Evolutionary conservation across 2,888 invertebrate genomes (phyloP), one percentile per base, ranked within the genome.

Genomic region (Eupsilia transversa): DNA sequence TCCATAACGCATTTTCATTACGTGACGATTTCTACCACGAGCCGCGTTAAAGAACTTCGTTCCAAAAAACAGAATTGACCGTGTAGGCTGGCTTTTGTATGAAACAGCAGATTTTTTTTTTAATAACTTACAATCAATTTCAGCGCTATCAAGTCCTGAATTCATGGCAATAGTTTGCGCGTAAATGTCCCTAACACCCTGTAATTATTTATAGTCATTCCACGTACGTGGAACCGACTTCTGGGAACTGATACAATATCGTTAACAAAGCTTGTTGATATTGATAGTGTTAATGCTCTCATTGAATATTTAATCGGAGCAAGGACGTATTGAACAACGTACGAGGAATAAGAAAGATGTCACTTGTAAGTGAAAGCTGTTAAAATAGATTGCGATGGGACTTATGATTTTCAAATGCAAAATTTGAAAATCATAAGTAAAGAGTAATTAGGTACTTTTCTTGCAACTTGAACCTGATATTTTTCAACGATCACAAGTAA

Each of bases 281-380:
- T 20, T 54, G n/a, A 43, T 63, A 72, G 14, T 23, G 27, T 79
- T 52, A 77, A 77, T 70, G 63, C 27, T 71, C 59, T 59, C 35
- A 60, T 79, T 77, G 72, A 72, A 64, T 65, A 72, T 79, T 72
- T 60, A 72, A 79, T 72, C 17, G 38, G 72, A 33, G 23, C 77
- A 79, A 77, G 72, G 77, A 54, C 77, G 38, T 30, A 7, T 77
- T 61, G 23, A 70, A 46, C 3, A 60, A 38, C 14, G 14, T 63
- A 49, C 27, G 12, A 30, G 30, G 7, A 30, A 30, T 49, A 41
- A 41, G 27, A 17, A 10, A 27, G 2, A 61, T 14, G 33, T 10
- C 30, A 46, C 30, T 14, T 33, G 14, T n/a, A 10, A 6, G 61
- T 20, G 20, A 63, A 12, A 3, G 2, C 3, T 6, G 5, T 41